Conservation (phyloP, 2,888 invertebrate genomes). For the Thelaira solivaga region DNA sequence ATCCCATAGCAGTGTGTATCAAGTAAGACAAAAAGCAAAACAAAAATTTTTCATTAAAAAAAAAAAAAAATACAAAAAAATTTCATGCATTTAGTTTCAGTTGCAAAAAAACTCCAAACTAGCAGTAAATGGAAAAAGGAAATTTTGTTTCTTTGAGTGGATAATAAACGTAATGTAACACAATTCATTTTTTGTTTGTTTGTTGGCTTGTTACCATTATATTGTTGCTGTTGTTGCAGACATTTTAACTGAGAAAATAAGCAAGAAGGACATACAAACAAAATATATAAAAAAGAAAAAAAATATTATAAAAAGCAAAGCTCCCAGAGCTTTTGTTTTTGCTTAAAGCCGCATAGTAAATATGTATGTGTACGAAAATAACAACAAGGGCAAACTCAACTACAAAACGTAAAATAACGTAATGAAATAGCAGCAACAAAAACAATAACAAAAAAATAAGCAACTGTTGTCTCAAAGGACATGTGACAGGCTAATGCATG, state of each 20-base stretch:
- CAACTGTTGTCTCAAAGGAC: constrained; percentile 71
- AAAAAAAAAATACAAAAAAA: constrained; percentile 47
- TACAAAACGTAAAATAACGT: constrained; percentile 43
- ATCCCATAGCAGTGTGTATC: constrained; percentile 68
- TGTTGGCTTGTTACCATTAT: constrained; percentile 9
- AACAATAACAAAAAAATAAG: constrained; percentile 29
- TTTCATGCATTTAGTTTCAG: constrained; percentile 50
- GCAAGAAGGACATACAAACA: constrained; percentile 33
- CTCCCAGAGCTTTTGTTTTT: constrained; percentile 51
- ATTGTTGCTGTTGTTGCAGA: constrained; percentile 35
- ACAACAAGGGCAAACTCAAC: constrained; percentile 43
- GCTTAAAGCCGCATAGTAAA: constrained; percentile 56
- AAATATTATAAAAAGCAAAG: constrained; percentile 58
- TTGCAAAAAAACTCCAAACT: constrained; percentile 22
- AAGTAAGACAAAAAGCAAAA: neutral
- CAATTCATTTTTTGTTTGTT: constrained; percentile 52
- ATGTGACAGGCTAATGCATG: constrained; percentile 76
- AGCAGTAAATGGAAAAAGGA: constrained; percentile 42
- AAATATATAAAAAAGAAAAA: too few relatives aligned
- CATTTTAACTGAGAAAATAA: constrained; percentile 24
- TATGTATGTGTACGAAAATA: constrained; percentile 47
- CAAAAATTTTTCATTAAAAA: too few relatives aligned
- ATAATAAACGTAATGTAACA: constrained; percentile 63
- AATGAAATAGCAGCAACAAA: constrained; percentile 42
- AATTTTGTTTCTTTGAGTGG: constrained; percentile 56